Evolutionary conservation across 2,797 vertebrate species (phyloP).

Genomic region (Sciaenops ocellatus): DNA sequence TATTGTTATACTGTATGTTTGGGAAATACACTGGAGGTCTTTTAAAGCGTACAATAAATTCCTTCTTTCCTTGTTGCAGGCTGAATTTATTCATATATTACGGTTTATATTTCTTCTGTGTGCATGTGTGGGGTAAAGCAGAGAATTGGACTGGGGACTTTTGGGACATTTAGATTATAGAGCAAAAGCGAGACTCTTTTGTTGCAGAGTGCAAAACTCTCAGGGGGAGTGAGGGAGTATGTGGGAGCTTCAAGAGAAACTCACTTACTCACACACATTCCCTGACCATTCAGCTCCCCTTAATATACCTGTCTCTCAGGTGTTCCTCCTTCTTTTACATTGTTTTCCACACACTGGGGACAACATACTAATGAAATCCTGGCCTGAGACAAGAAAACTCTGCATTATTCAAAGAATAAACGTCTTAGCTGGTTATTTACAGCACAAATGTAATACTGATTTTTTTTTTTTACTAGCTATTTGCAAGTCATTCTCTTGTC

Average conservation of each 20-base stretch:
- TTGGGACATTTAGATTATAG: conserved; percentile 37
- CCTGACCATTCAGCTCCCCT: conserved; percentile 21
- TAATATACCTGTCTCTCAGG: conserved; percentile 41
- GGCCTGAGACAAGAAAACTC: neutral
- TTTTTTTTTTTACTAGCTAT: neutral
- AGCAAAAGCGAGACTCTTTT: conserved; percentile 30
- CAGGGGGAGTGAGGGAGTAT: conserved; percentile 17
- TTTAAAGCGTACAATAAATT: conserved; percentile 1
- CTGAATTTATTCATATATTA: conserved; percentile 2
- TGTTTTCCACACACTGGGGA: conserved; percentile 5
- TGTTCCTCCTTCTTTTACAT: neutral
- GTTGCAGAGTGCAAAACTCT: conserved; percentile 24
- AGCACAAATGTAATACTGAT: neutral
- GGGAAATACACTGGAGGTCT: neutral
- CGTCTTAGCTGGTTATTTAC: conserved; percentile 8
- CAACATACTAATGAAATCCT: conserved; percentile 13
- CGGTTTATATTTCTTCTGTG: neutral
- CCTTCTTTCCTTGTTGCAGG: neutral
- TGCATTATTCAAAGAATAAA: conserved; percentile 26
- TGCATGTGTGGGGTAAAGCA: conserved; percentile 14
- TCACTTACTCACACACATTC: conserved; percentile 25
- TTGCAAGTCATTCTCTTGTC: neutral
- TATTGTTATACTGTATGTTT: neutral
- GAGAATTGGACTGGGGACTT: conserved; percentile 20
- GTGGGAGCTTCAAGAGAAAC: conserved; percentile 42